Percentiles rank a stretch among this genome's conserved stretches.
phyloP scores from a whole-genome alignment of 2,888 invertebrate species.

The Sycophila texana region DNA sequence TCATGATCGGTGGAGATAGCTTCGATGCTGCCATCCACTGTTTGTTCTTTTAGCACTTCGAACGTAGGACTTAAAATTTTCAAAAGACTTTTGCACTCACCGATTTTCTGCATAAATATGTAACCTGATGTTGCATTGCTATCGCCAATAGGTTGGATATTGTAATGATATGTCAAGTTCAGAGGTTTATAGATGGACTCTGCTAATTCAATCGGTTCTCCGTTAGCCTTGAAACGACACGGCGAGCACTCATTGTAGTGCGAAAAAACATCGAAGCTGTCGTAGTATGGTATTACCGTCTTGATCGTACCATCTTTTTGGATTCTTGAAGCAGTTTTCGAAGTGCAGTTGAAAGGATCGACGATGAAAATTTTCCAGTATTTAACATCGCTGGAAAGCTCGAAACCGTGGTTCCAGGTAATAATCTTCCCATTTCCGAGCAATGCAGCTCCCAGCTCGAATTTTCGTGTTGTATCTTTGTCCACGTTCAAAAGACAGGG shows the following conservation, averaged over 20 bases:
- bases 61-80: too few species aligned
- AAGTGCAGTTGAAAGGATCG: background rate
- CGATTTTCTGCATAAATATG: too few species aligned
- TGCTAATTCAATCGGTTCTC: background rate
- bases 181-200: too few species aligned
- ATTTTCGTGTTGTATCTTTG: background rate
- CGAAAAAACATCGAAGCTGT: slow-evolving; percentile 11
- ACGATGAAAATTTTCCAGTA: background rate
- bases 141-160: too few species aligned
- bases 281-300: background rate
- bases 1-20: too few species aligned
- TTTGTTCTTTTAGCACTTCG: too few species aligned
- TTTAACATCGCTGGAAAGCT: too few species aligned
- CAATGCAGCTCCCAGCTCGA: background rate
- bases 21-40: too few species aligned
- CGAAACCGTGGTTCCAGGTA: background rate
- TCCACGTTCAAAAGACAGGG: background rate
- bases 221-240: background rate
- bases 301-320: background rate
- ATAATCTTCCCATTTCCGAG: slow-evolving; percentile 18
- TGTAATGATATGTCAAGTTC: too few species aligned
- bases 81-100: too few species aligned
- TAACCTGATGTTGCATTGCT: too few species aligned
- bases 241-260: background rate
- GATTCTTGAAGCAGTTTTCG: background rate